A percentile compares a stretch with the other conserved stretches of the same genome.
These are phyloP conservation scores for Eristalis pertinax DNA, from an alignment of 2,888 invertebrate species.

Conservation along the genomic window DNA sequence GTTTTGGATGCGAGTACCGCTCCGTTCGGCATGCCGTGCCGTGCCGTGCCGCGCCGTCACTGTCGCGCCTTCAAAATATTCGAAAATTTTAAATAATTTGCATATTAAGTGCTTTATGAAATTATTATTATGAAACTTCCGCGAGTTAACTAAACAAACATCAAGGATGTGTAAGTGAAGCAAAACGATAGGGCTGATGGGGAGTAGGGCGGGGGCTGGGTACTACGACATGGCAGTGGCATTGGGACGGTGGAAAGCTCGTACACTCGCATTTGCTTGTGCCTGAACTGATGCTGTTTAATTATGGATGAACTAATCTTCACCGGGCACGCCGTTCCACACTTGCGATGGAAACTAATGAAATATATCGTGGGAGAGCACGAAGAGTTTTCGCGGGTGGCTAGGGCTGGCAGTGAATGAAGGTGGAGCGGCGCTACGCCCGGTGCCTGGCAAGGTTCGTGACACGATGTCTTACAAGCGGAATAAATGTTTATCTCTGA, in stretches of 20 bases:
- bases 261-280: not conserved
- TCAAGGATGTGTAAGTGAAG: conserved; percentile 13
- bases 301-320: conserved; percentile 62
- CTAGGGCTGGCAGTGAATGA: not conserved
- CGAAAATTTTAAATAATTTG: conserved; percentile 63
- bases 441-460: not conserved
- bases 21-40: not conserved
- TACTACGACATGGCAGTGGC: not conserved
- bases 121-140: conserved; percentile 67
- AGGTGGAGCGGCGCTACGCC: no score
- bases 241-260: no score
- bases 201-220: not conserved
- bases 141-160: conserved; percentile 59
- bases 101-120: conserved; percentile 70
- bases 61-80: conserved; percentile 10
- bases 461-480: conserved; percentile 20
- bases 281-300: conserved; percentile 32
- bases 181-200: not conserved
- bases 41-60: not conserved
- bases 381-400: not conserved
- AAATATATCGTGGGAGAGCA: conserved; percentile 19
- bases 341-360: conserved; percentile 42
- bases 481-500: conserved; percentile 20
- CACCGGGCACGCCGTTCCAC: conserved; percentile 32
- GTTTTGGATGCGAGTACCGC: not conserved